Evolutionary conservation across 2,797 vertebrate genomes (phyloP), one percentile per base, ranked within the genome.

Genomic region (Mionectes olivaceus): DNA sequence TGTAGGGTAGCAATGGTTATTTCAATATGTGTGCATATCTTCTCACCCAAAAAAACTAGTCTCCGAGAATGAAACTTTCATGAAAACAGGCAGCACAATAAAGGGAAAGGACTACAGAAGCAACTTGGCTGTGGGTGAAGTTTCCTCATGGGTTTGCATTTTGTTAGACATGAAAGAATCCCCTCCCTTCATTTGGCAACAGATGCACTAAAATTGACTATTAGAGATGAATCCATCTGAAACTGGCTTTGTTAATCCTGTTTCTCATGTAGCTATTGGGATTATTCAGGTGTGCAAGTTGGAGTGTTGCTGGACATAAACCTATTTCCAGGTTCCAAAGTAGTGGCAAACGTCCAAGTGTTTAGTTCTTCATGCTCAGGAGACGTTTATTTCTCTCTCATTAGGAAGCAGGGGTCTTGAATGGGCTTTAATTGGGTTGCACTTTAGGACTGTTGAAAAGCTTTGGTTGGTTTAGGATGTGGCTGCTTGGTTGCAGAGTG

Each of bases 81-180:
- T 91, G 76, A 71, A 90, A 91, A 80, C 25, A 89, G 41, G 64
- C 53, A 90, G 19, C 65, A 69, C 39, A 90, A 37, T 80, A 78
- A 95, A 95, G 46, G 53, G 46, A 68, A 91, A 30, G 89, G 61
- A 88, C 24, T 35, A 73, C 25, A 71, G 85, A 81, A 86, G 18
- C 0, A 4, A 67, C 55, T 93, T 93, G 77, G 50, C 47, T 73
- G 69, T 81, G 56, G n/a, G 25, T 90, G 43, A 73, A 83, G 59
- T 83, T 79, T 81, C 16, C 25, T 88, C 4, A 0, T 82, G 76
- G 68, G 63, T 96, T 90, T 94, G 90, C 74, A 67, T 95, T 94
- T 94, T 90, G 28, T 90, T 90, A 90, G 69, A 88, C 83, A 87
- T 90, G 47, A 95, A 95, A 84, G 90, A 81, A 79, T 73, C 37